These are phyloP conservation scores for Rachycentron canadum DNA, from an alignment of 2,797 vertebrate genomes.

Conservation along the genomic window DNA sequence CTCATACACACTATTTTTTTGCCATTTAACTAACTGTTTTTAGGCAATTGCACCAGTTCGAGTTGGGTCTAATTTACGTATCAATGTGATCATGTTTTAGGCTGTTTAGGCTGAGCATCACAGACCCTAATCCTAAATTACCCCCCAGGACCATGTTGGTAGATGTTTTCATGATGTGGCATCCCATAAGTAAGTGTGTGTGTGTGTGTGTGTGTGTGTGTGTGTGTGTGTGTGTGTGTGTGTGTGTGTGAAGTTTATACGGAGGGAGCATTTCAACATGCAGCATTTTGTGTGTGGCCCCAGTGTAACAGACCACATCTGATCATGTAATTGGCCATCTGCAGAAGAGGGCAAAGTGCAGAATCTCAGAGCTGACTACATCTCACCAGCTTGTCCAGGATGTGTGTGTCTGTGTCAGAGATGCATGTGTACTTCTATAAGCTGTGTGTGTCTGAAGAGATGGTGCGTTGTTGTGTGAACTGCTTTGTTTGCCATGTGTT, in stretches of 20 bases:
- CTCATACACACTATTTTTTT: slow-evolving; percentile 40
- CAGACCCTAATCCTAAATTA: slow-evolving; percentile 68
- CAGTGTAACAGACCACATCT: slow-evolving; percentile 49
- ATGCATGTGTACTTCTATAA: slow-evolving; percentile 26
- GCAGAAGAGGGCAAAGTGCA: slow-evolving; percentile 59
- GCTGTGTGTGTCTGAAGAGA: slow-evolving; percentile 26
- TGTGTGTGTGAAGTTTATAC: slow-evolving; percentile 28
- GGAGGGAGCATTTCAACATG: slow-evolving; percentile 35
- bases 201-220: slow-evolving; percentile 35
- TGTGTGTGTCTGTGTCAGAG: slow-evolving; percentile 7
- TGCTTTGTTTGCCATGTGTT: slow-evolving; percentile 74
- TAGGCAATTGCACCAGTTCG: slow-evolving; percentile 53
- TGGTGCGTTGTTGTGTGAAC: slow-evolving; percentile 14
- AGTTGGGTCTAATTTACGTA: slow-evolving; percentile 74
- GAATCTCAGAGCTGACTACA: slow-evolving; percentile 30
- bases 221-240: slow-evolving; percentile 37
- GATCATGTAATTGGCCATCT: slow-evolving; percentile 69
- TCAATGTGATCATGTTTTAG: slow-evolving; percentile 72
- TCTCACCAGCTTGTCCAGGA: slow-evolving; percentile 28
- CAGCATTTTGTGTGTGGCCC: slow-evolving; percentile 44
- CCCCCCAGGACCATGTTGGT: slow-evolving; percentile 50
- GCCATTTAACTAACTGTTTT: slow-evolving; percentile 72
- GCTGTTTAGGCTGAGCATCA: slow-evolving; percentile 56
- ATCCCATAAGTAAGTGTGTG: slow-evolving; percentile 28
- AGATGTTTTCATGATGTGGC: slow-evolving; percentile 58